Evolutionary conservation across 2,113 vertebrate species (phyloP).

Genomic region (Paramormyrops kingsleyae): DNA sequence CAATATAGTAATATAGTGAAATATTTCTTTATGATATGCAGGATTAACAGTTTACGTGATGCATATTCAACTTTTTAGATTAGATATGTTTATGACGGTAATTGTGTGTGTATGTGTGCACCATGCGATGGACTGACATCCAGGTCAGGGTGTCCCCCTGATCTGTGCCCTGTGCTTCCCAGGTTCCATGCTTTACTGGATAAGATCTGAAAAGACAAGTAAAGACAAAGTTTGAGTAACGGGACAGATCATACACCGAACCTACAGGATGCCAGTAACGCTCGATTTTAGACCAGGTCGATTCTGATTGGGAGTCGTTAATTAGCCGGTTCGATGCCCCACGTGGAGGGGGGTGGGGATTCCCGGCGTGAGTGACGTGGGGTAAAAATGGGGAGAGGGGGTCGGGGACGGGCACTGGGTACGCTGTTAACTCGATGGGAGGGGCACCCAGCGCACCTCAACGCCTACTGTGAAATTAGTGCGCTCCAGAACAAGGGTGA

Average conservation of each 20-base stretch:
- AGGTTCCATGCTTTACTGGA: neutral
- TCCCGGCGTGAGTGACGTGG: slow-evolving; percentile 20
- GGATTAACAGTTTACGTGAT: neutral
- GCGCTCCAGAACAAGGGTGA: slow-evolving; percentile 3
- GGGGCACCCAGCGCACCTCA: slow-evolving; percentile 10
- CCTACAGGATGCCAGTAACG: neutral
- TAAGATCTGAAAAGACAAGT: neutral
- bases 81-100: neutral
- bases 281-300: slow-evolving; percentile 14
- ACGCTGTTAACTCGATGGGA: slow-evolving; percentile 2
- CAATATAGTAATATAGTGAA: neutral
- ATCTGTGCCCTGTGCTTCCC: neutral
- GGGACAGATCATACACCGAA: neutral
- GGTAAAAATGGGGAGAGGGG: neutral
- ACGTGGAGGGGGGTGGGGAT: slow-evolving; percentile 17
- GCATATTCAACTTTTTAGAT: neutral
- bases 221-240: neutral
- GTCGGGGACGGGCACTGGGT: neutral
- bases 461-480: slow-evolving; percentile 18
- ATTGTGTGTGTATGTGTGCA: neutral
- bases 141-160: neutral
- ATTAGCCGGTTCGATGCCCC: slow-evolving; percentile 20
- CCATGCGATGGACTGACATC: neutral
- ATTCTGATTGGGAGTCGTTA: slow-evolving; percentile 26
- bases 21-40: neutral